Evolutionary conservation across 2,113 vertebrate genomes (phyloP), one percentile per base, ranked within the genome.

Genomic region (Rafetus swinhoei): DNA sequence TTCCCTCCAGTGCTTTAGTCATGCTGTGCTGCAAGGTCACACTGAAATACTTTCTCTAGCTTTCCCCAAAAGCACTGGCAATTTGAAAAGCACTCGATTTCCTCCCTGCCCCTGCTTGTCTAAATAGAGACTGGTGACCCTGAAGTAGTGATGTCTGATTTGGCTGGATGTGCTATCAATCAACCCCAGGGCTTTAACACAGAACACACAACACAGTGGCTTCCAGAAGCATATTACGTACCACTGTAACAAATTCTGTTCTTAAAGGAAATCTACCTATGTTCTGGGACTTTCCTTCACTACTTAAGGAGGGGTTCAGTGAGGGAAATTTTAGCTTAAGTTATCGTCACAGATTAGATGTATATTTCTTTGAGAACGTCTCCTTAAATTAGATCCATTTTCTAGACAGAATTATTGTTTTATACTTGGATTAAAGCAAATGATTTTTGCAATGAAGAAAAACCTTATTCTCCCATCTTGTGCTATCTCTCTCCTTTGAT

Each of bases 251-350:
- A 86, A 57, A 91, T 93, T 95, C 25, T 87, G 4, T 45, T 2
- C 54, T 77, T 81, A n/a, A 83, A 88, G 79, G 55, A 54, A 86
- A 85, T 45, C 24, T 79, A 77, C 54, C 45, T 3, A 35, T 86
- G 81, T 39, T 91, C 13, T 85, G 25, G 39, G n/a, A 86, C 50
- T 85, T 94, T 93, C 19, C 74, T 77, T 85, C 84, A 92, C 29
- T 60, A 12, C 62, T 84, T 96, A 74, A 85, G 81, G 83, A 93
- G 94, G 82, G 82, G 9, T n/a, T 82, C 16, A 81, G 2, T 81
- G 39, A 92, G 89, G 60, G 91, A 93, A 93, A 93, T 50, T 84
- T 96, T 87, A 81, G 85, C 81, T 86, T 45, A 45, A 45, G 45
- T 45, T 39, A 88, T 80, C 95, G 92, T 93, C 88, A 11, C 77